phyloP scores from a whole-genome alignment of 2,888 invertebrate species.

The Cyclophora albipunctata region DNA sequence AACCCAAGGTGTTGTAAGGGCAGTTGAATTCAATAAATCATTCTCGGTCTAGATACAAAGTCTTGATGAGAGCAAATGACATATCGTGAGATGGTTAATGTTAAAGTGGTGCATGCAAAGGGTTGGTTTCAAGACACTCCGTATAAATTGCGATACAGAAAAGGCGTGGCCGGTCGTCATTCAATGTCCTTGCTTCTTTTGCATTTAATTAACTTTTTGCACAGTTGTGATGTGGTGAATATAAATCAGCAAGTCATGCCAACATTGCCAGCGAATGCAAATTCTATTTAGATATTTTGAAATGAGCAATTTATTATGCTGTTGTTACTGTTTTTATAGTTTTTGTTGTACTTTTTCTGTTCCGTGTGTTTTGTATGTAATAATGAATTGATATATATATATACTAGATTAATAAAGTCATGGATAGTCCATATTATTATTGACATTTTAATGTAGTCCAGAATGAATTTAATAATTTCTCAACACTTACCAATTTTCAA shows the following conservation, averaged over 20 bases:
- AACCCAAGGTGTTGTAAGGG: too few relatives aligned
- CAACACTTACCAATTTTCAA: too few relatives aligned
- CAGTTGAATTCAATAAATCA: too few relatives aligned
- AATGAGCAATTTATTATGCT: neutral
- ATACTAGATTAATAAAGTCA: neutral
- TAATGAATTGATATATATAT: neutral
- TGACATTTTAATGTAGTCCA: neutral
- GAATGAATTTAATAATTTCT: too few relatives aligned
- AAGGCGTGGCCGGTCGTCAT: constrained; percentile 52
- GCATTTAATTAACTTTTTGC: constrained; percentile 64
- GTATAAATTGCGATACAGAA: constrained; percentile 60
- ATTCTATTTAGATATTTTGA: constrained; percentile 1
- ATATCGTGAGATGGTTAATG: constrained; percentile 20
- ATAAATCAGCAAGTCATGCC: constrained; percentile 12
- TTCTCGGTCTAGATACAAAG: too few relatives aligned
- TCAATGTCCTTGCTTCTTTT: constrained; percentile 49
- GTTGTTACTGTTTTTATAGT: neutral
- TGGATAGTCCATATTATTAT: neutral
- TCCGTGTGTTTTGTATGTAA: too few relatives aligned
- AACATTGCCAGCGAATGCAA: constrained; percentile 2
- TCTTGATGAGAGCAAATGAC: constrained; percentile 12
- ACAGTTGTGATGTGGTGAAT: constrained; percentile 13
- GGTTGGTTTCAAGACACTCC: constrained; percentile 39
- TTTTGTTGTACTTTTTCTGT: constrained; percentile 1
- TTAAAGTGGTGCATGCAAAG: constrained; percentile 47